Evolutionary conservation across 1,140 invertebrate genomes (phyloP), one percentile per base, ranked within the genome.

Genomic region (Drosophila ercepeae): DNA sequence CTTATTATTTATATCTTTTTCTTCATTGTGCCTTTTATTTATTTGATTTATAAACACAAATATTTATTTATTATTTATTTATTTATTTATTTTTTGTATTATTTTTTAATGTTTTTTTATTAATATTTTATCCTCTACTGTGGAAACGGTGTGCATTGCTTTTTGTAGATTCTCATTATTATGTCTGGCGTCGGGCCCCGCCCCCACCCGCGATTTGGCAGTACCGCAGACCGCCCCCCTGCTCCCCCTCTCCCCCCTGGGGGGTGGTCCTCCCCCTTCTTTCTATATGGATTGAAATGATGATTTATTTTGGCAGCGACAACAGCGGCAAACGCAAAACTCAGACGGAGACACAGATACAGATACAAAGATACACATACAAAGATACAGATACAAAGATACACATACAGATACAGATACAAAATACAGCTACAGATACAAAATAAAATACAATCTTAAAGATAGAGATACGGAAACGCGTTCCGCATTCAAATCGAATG

Each of bases 231-330:
- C 8, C 34, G 7, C 75, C 65, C 63, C 52, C 52, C 42, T 7
- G 27, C 59, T 44, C 57, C 39, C 52, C 50, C 46, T 52, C 42
- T 14, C 51, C 18, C 58, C 48, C 49, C 41, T 63, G 53, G 57
- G 44, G 68, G 53, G 29, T 59, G 64, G 54, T 42, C 36, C 29
- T 65, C 36, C 29, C 19, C 29, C 29, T 3, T 4, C 21, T 4
- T 21, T 21, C 21, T 32, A 9, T 32, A 11, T 32, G 29, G 77
- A 71, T 75, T 79, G 71, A 59, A 86, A 86, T 78, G 76, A 84
- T 84, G 81, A 84, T 84, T 84, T 84, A 84, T 84, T 86, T 84
- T 84, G 81, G 81, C 81, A 60, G 81, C 75, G 55, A 51, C 77
- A 59, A 45, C 71, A 16, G 13, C 75, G 63, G 51, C 29, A 55